These are phyloP conservation scores for Corythucha ciliata DNA, from an alignment of 2,888 invertebrate genomes.

Conservation along the genomic window DNA sequence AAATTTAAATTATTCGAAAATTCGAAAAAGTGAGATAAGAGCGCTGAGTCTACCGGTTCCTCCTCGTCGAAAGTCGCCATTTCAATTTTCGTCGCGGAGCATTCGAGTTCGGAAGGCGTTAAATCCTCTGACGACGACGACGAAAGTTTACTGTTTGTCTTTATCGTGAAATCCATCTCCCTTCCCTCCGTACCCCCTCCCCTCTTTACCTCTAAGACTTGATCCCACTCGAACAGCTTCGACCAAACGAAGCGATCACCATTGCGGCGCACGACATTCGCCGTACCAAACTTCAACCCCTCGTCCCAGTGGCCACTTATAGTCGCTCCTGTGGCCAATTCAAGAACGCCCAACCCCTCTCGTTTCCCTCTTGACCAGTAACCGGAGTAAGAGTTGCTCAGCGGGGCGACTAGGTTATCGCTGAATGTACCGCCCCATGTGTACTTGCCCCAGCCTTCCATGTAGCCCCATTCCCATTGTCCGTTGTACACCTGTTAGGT, in stretches of 20 bases:
- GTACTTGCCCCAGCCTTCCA: conserved; percentile 28
- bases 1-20: too few relatives aligned
- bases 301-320: conserved; percentile 23
- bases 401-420: conserved; percentile 16
- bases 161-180: background rate
- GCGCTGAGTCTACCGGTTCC: too few relatives aligned
- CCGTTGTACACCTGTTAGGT: conserved; percentile 24
- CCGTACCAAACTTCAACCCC: conserved; percentile 23
- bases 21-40: too few relatives aligned
- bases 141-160: background rate
- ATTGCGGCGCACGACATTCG: conserved; percentile 26
- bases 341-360: conserved; percentile 22
- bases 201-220: conserved; percentile 9
- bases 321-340: conserved; percentile 23
- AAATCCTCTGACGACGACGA: conserved; percentile 1
- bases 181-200: background rate
- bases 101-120: conserved; percentile 9
- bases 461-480: conserved; percentile 26
- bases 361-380: conserved; percentile 23
- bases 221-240: conserved; percentile 13
- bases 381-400: conserved; percentile 23
- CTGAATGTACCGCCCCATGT: conserved; percentile 24
- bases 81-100: too few relatives aligned
- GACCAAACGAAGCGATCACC: conserved; percentile 11
- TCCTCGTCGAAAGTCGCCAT: background rate